Evolutionary conservation across 1,140 invertebrate species (phyloP), one percentile per base, ranked within the genome.

Genomic region (Bombus cullumanus): DNA sequence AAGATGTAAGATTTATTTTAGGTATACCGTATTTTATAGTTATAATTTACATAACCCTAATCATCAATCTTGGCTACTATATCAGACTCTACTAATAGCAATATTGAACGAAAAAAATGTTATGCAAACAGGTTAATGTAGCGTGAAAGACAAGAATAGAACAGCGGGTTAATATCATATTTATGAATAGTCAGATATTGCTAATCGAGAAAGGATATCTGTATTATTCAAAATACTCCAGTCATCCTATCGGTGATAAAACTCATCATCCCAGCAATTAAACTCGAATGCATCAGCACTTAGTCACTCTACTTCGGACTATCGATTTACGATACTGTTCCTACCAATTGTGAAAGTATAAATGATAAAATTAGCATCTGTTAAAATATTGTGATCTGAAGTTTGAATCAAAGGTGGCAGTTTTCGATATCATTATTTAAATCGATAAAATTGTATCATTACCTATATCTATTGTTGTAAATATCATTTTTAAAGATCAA

Each of bases 171-270:
- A 8, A 28, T 57, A 81, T 64, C 66, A 28, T 57, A 81, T 64
- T 74, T 37, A 53, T n/a, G 57, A 64, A 25, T 13, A n/a, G 10
- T n/a, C 8, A 28, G 77, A 25, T 37, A 47, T 9, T 5, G 6
- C 62, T 73, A 72, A 81, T 64, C 39, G 69, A 72, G 28, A 25
- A 81, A 5, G n/a, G 69, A 82, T 82, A 75, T 82, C 81, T 82
- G 71, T 66, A 66, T 82, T 75, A 74, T 53, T 64, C 22, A 9
- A n/a, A 75, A 47, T 10, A 2, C 34, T 66, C 57, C 41, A 82
- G 71, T 82, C 81, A 82, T 82, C 41, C 39, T 13, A 47, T 73
- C 37, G 43, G 4, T 43, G 25, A 41, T 43, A 62, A 66, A 62
- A 74, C 81, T 82, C 68, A 39, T 80, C 53, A 62, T 25, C n/a